A percentile compares a stretch with the other conserved stretches of the same genome.
These are phyloP conservation scores for Caenorhabditis uteleia DNA, from an alignment of 2,888 invertebrate genomes.

Conservation along the genomic window DNA sequence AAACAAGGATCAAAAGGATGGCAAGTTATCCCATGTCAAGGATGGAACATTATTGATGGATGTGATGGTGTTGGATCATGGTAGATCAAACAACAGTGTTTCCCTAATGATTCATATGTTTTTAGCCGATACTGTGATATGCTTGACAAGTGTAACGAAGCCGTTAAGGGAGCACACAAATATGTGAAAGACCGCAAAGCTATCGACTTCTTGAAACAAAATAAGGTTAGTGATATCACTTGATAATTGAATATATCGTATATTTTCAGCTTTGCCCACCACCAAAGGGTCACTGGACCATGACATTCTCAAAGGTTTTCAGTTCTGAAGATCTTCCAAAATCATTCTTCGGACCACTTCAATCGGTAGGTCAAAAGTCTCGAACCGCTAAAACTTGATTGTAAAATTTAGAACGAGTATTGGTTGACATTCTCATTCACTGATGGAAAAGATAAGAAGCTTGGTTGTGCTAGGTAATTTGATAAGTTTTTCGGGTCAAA, in stretches of 20 bases:
- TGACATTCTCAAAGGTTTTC: conserved; percentile 70
- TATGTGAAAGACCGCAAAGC: conserved; percentile 67
- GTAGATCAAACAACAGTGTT: no score
- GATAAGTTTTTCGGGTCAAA: conserved; percentile 15
- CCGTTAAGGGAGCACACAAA: conserved; percentile 68
- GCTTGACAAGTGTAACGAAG: conserved; percentile 69
- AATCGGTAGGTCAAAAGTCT: conserved; percentile 55
- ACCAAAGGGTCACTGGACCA: conserved; percentile 68
- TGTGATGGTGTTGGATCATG: conserved; percentile 70
- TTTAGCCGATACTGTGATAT: conserved; percentile 69
- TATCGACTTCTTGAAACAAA: conserved; percentile 59
- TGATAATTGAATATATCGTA: not conserved
- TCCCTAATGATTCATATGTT: no score
- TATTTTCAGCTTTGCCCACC: conserved; percentile 52
- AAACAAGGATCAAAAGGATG: conserved; percentile 67
- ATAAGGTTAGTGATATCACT: conserved; percentile 43
- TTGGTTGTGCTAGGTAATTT: conserved; percentile 67
- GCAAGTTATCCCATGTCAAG: conserved; percentile 70
- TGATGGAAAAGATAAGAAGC: conserved; percentile 65
- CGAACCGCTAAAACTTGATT: not conserved
- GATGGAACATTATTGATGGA: conserved; percentile 69
- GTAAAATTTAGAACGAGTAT: conserved; percentile 65
- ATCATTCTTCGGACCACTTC: conserved; percentile 69
- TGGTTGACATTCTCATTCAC: conserved; percentile 70
- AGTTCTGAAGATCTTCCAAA: conserved; percentile 69